Conservation (phyloP, 23 tunicate genomes). For the Halocynthia aurantium region DNA sequence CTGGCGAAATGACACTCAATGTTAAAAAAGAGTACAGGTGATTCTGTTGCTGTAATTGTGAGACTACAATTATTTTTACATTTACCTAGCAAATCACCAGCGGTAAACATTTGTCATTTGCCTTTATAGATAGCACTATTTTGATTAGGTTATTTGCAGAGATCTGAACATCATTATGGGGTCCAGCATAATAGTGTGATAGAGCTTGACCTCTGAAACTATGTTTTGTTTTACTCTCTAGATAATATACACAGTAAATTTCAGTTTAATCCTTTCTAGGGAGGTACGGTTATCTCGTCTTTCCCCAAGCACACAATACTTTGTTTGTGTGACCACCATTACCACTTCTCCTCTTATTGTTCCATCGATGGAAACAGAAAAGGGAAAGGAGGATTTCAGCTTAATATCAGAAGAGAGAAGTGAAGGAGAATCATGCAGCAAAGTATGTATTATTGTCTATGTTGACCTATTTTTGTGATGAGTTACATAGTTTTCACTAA, state of each 20-base stretch:
- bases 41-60: not conserved
- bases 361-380: not conserved
- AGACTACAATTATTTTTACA: too few species aligned
- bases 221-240: too few species aligned
- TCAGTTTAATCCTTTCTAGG: not conserved
- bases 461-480: not conserved
- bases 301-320: constrained; percentile 40
- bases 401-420: not conserved
- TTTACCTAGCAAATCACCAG: too few species aligned
- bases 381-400: not conserved
- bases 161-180: too few species aligned
- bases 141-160: too few species aligned
- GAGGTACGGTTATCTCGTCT: constrained; percentile 25
- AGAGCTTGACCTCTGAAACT: too few species aligned
- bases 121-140: too few species aligned
- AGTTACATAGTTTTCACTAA: too few species aligned
- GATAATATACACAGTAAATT: too few species aligned
- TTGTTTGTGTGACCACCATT: constrained; percentile 27
- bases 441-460: not conserved
- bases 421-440: constrained; percentile 25
- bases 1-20: constrained; percentile 6
- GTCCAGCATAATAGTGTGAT: too few species aligned
- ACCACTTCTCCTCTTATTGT: not conserved
- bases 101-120: too few species aligned
- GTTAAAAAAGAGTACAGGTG: not conserved